Base-by-base conservation (phyloP, 1,140 invertebrate species). In the Zaprionus vittiger region DNA sequence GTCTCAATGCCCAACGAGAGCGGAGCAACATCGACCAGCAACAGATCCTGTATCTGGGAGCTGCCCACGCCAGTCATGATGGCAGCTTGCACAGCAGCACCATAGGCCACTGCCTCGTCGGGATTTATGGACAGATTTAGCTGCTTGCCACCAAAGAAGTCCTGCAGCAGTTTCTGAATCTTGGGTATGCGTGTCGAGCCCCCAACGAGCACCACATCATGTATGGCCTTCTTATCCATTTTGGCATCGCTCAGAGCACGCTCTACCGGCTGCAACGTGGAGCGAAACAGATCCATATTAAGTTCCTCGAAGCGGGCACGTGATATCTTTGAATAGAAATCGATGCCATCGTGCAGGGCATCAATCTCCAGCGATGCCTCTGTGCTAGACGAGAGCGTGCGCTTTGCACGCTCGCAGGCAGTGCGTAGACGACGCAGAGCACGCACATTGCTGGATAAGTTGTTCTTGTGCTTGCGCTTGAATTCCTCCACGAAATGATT, bases 241-340 rank as follows among this genome's bases (percentile, higher is more conserved):
- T 96, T 96, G 61, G 96, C 96, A 93, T 97, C 96, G 68, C 94
- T 94, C 52, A 97, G 82, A 20, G 95, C 96, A 93, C 92, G 96
- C 77, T 97, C 96, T 9, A 97, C 96, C 0, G 96, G 96, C 34
- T 94, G 93, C 57, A 97, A 83, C 0, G 96, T 97, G 1, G 94
- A 93, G 54, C 95, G 93, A 91, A 96, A 96, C 38, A 98, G 94
- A 93, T 98, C 98, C 77, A 96, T 95, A 91, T 96, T 97, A 12
- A 99, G 93, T 92, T 98, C 97, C 93, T 98, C 97, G 91, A 97
- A 98, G 52, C 96, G 94, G 2, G 97, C 97, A 79, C 97, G 94
- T 11, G 96, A 96, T 22, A 98, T 95, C 89, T 95, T 97, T 0
- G 97, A 96, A 93, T 98, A 97, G 91, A 97, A 98, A 91, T 98